phyloP scores from a whole-genome alignment of 2,797 vertebrate genomes.

The Heterohyrax brucei region DNA sequence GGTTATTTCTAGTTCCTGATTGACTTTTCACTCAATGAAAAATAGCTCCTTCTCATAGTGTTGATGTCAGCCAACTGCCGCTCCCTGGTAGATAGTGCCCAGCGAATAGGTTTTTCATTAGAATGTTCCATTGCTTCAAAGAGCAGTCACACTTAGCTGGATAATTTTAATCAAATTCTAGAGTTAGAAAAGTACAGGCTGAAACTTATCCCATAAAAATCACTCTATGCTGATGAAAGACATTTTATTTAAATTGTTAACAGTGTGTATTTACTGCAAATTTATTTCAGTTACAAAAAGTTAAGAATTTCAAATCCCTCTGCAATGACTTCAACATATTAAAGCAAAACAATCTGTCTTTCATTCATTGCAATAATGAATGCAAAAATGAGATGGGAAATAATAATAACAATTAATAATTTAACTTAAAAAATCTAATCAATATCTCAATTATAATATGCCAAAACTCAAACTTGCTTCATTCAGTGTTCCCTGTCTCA shows the following conservation, averaged over 20 bases:
- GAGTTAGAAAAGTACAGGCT: conserved; percentile 45
- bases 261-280: conserved; percentile 58
- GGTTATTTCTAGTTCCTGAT: neutral
- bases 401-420: conserved; percentile 62
- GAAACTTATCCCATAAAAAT: conserved; percentile 31
- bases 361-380: neutral
- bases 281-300: conserved; percentile 72
- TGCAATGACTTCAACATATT: conserved; percentile 59
- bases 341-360: conserved; percentile 66
- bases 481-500: neutral
- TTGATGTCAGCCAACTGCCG: neutral
- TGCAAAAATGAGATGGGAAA: conserved; percentile 18
- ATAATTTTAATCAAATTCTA: conserved; percentile 73
- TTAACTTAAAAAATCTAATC: conserved; percentile 42
- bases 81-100: neutral
- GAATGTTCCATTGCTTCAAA: neutral
- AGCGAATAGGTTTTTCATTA: neutral
- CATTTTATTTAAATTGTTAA: conserved; percentile 74
- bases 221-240: conserved; percentile 58
- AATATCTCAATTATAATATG: neutral
- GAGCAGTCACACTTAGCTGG: conserved; percentile 3
- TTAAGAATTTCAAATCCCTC: conserved; percentile 63
- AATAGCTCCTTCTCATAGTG: neutral
- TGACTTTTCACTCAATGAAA: neutral
- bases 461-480: neutral